A percentile compares a stretch with the other conserved stretches of the same genome.
Conservation (phyloP, 1,140 invertebrate species). For the Eufriesea mexicana region DNA sequence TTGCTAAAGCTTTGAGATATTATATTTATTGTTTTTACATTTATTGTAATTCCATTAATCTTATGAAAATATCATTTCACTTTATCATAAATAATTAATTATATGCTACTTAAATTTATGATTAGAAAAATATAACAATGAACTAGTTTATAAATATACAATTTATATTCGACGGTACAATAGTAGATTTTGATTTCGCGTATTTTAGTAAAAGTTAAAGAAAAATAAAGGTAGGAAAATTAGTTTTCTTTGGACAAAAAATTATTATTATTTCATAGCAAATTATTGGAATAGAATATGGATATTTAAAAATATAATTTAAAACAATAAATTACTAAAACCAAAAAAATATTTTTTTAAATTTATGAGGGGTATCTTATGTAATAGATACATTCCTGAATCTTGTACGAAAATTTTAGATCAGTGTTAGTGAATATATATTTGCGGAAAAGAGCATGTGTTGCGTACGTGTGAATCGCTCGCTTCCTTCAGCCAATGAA, state of each 20-base stretch:
- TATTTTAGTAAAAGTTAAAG: background rate
- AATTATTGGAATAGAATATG: no score
- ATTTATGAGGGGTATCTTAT: background rate
- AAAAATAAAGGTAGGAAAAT: background rate
- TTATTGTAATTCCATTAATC: background rate
- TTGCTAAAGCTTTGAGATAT: background rate
- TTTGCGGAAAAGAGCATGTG: slow-evolving; percentile 38
- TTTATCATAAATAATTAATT: background rate
- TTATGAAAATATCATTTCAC: background rate
- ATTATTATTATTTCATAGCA: background rate
- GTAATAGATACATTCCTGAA: slow-evolving; percentile 35
- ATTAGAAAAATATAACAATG: background rate
- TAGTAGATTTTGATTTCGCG: background rate
- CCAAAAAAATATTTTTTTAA: background rate
- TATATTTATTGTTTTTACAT: background rate
- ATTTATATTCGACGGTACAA: background rate
- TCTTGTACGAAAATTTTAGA: slow-evolving; percentile 43
- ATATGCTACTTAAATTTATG: background rate
- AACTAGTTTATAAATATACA: background rate
- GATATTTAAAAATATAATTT: no score
- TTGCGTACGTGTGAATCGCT: slow-evolving; percentile 58
- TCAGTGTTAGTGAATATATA: slow-evolving; percentile 56
- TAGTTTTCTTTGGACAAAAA: background rate
- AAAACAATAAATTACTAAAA: background rate
- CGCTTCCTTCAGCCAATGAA: slow-evolving; percentile 66